Conservation (phyloP, 2,113 vertebrate species). For the Dipodomys stephensi region DNA sequence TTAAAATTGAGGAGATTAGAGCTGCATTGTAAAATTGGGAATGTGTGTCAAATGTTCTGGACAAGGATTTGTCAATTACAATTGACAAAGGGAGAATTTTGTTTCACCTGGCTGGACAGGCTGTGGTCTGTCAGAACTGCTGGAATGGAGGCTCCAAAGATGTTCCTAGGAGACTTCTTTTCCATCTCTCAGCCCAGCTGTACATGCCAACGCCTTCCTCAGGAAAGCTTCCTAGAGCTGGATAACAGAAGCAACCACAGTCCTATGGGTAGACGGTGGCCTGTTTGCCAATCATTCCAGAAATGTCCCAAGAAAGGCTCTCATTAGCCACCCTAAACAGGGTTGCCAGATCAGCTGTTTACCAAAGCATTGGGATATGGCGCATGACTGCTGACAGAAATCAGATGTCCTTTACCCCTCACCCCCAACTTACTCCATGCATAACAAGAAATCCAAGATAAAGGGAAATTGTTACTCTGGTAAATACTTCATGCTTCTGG, state of each 20-base stretch:
- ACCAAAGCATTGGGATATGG: neutral
- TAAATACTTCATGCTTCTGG: neutral
- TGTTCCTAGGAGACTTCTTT: neutral
- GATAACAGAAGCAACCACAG: neutral
- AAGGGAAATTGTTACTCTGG: neutral
- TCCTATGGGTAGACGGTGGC: neutral
- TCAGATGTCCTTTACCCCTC: neutral
- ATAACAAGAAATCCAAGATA: neutral
- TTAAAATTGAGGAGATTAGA: neutral
- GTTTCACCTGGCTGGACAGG: neutral
- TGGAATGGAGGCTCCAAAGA: neutral
- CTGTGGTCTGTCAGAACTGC: rapidly evolving
- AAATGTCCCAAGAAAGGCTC: neutral
- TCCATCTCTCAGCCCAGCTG: too few relatives aligned
- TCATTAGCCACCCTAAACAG: neutral
- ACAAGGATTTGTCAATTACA: neutral
- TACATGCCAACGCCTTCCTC: neutral
- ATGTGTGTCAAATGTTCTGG: neutral
- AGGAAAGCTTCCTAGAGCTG: neutral
- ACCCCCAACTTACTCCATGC: neutral
- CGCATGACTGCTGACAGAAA: neutral
- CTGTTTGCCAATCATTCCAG: neutral
- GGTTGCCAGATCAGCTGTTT: neutral
- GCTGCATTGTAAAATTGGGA: too few relatives aligned
- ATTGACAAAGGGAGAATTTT: too few relatives aligned